phyloP scores from a whole-genome alignment of 2,797 vertebrate species.

The Myotis daubentonii region DNA sequence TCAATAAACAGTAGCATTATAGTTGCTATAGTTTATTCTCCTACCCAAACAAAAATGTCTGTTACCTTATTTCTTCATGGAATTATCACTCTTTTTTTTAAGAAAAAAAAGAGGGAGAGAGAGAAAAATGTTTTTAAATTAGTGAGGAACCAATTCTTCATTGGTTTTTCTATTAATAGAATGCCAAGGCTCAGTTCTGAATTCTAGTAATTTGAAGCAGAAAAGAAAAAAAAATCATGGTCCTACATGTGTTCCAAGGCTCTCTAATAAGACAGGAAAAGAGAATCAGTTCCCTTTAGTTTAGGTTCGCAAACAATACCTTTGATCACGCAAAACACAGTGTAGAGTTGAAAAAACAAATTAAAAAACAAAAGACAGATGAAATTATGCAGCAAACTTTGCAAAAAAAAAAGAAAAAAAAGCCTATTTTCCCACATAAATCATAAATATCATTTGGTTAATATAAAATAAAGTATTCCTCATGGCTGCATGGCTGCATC shows the following conservation, averaged over 20 bases:
- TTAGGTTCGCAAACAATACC: constrained; percentile 53
- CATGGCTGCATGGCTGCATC: background rate
- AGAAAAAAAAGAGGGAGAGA: background rate
- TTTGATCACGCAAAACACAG: constrained; percentile 43
- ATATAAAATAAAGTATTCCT: constrained; percentile 43
- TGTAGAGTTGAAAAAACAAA: constrained; percentile 28
- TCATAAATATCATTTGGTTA: constrained; percentile 35
- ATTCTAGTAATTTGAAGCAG: constrained; percentile 66
- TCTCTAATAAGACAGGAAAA: constrained; percentile 48
- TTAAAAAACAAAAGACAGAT: background rate
- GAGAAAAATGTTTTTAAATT: background rate
- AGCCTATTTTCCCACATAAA: background rate
- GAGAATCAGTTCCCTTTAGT: constrained; percentile 49
- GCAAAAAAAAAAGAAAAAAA: constrained; percentile 41
- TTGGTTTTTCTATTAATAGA: constrained; percentile 62
- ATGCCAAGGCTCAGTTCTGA: constrained; percentile 41
- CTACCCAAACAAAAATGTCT: background rate
- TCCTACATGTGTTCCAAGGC: constrained; percentile 34
- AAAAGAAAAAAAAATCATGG: constrained; percentile 53
- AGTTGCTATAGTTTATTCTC: background rate
- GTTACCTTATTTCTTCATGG: background rate
- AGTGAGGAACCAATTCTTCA: constrained; percentile 32
- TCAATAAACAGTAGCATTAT: background rate
- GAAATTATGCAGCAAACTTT: constrained; percentile 35
- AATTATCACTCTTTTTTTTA: background rate